Base-by-base conservation (phyloP, 2,888 invertebrate genomes). In the Actias luna region DNA sequence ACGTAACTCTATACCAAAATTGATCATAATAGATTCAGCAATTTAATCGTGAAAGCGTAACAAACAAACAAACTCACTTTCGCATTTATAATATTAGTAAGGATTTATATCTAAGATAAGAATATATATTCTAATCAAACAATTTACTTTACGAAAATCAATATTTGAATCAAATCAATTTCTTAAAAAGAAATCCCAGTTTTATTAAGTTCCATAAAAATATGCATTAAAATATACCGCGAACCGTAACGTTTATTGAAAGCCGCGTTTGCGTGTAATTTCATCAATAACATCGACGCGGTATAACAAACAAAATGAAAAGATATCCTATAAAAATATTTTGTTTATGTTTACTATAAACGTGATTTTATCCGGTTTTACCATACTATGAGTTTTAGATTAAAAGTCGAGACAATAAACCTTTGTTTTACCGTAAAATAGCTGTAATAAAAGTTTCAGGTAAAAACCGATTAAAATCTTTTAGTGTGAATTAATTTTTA, bases 281-380 rank as follows among this genome's bases (percentile, higher is more conserved):
- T 63, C 65, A 66, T 52, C 63, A 65, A 66, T 66, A 74, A 61
- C 25, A 64, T 35, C 35, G 36, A 36, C 60, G 62, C 61, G 63
- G 33, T 58, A 69, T 64, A 63, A 61, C 63, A 64, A 63, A 68
- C 52, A 36, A 66, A 68, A 66, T 63, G 66, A 65, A 66, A 70
- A 73, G 68, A 67, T 65, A 67, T 66, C 67, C 63, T 75, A 71
- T 22, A 75, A 75, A 67, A 68, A 71, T 69, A 64, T 75, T 66
- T 57, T 64, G 29, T 59, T 46, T 65, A 58, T 58, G 57, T 61
- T 50, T 64, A 62, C 65, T 67, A 69, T 66, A 60, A 27, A n/a
- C 60, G 14, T 61, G 36, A 31, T 29, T 42, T 61, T 42, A 42
- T 61, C 4, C 29, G 39, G 29, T 31, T 58, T 61, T 58, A 57